These are phyloP conservation scores for Nannoperca obscura DNA, from an alignment of 2,797 vertebrate species.

Conservation along the genomic window DNA sequence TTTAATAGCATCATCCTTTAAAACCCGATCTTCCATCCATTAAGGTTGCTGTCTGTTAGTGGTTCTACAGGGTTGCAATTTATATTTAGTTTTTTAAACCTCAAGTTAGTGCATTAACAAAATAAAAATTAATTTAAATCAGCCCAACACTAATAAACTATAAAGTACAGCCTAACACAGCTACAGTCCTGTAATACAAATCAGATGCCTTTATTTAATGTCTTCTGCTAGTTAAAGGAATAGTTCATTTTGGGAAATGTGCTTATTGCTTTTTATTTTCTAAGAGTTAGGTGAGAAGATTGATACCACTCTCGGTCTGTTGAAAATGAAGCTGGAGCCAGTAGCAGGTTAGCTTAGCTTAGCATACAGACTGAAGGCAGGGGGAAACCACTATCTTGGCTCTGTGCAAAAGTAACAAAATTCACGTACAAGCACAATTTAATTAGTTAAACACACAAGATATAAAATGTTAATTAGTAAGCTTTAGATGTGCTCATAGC, in stretches of 20 bases:
- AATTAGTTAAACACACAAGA: neutral
- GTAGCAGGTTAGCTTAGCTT: neutral
- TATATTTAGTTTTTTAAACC: constrained; percentile 27
- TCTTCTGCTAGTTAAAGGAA: constrained; percentile 27
- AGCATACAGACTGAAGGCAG: neutral
- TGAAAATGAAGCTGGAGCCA: no score
- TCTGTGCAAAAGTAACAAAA: neutral
- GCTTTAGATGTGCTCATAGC: neutral
- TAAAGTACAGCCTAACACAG: constrained; percentile 20
- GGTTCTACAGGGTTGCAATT: constrained; percentile 68
- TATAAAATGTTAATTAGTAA: neutral
- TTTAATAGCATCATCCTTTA: constrained; percentile 37
- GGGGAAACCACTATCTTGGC: neutral
- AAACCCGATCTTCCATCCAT: constrained; percentile 49
- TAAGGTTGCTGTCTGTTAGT: constrained; percentile 49
- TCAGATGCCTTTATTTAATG: constrained; percentile 31
- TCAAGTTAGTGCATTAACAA: constrained; percentile 28
- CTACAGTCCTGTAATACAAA: constrained; percentile 28
- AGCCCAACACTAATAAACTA: constrained; percentile 1
- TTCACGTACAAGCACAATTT: neutral
- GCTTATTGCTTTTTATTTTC: neutral
- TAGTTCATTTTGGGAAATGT: constrained; percentile 28
- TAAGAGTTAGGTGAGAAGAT: constrained; percentile 8
- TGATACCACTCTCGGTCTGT: neutral
- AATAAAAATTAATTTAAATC: constrained; percentile 23